Evolutionary conservation across 2,888 invertebrate genomes (phyloP).

Genomic region (Drosophila austrosaltans): DNA sequence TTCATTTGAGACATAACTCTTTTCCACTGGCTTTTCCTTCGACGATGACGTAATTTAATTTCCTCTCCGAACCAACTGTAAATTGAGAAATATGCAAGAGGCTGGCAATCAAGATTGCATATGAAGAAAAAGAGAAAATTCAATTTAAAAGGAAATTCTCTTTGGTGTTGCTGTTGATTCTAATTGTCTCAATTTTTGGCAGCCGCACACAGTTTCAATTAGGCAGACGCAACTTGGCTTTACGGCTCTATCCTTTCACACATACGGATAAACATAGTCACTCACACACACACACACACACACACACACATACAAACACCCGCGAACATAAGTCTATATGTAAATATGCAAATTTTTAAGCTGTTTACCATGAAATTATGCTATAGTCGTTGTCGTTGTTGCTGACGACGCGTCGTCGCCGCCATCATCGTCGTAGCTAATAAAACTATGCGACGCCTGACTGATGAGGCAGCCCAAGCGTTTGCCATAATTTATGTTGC

Average conservation of each 20-base stretch:
- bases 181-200: conserved; percentile 76
- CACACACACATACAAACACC: conserved; percentile 16
- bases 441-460: conserved; percentile 74
- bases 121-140: not conserved
- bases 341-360: conserved; percentile 73
- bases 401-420: conserved; percentile 39
- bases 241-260: conserved; percentile 22
- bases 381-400: conserved; percentile 43
- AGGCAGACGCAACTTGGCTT: conserved; percentile 52
- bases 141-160: conserved; percentile 28
- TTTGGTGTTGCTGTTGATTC: conserved; percentile 35
- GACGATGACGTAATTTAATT: conserved; percentile 40
- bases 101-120: conserved; percentile 62
- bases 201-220: conserved; percentile 70
- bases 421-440: conserved; percentile 66
- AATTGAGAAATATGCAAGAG: conserved; percentile 64
- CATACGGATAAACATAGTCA: conserved; percentile 1
- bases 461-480: conserved; percentile 76
- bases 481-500: conserved; percentile 77
- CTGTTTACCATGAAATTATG: conserved; percentile 74
- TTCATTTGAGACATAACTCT: conserved; percentile 33
- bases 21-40: conserved; percentile 6
- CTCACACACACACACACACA: conserved; percentile 21
- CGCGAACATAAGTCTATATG: conserved; percentile 16
- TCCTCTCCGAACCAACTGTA: conserved; percentile 59